phyloP scores from a whole-genome alignment of 2,888 invertebrate genomes.

The Harpalus rufipes region DNA sequence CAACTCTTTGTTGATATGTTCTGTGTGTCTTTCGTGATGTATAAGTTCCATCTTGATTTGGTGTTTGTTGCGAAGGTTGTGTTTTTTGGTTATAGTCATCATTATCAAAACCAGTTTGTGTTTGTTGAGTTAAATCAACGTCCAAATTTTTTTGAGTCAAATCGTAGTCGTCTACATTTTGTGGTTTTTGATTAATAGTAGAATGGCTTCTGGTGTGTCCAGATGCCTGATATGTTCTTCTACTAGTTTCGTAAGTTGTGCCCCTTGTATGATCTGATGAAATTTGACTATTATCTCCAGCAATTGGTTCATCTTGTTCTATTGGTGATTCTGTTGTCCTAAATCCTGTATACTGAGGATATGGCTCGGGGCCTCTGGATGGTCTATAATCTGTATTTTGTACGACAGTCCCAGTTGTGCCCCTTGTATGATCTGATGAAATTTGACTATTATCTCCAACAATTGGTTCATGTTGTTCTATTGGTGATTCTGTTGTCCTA shows the following conservation, averaged over 20 bases:
- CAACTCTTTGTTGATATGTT: constrained; percentile 72
- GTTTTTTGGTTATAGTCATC: constrained; percentile 67
- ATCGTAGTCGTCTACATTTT: constrained; percentile 54
- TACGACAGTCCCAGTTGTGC: neutral
- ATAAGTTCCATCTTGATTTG: constrained; percentile 67
- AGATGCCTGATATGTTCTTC: neutral
- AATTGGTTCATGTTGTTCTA: constrained; percentile 21
- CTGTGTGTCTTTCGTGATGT: constrained; percentile 69
- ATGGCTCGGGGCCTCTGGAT: neutral
- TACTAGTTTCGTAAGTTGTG: neutral
- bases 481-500: neutral
- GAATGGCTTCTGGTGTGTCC: neutral
- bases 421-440: no score
- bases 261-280: neutral
- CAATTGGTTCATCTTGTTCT: constrained; percentile 18
- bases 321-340: neutral
- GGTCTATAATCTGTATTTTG: constrained; percentile 8
- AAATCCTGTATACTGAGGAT: neutral
- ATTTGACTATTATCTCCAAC: neutral
- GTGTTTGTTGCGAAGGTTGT: constrained; percentile 70
- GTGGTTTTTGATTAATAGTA: neutral
- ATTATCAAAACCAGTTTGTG: constrained; percentile 28
- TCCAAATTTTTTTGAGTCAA: constrained; percentile 11
- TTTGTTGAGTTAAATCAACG: constrained; percentile 16
- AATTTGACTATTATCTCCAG: neutral